Evolutionary conservation across 2,888 invertebrate species (phyloP).

Genomic region (Dynastes grantii): DNA sequence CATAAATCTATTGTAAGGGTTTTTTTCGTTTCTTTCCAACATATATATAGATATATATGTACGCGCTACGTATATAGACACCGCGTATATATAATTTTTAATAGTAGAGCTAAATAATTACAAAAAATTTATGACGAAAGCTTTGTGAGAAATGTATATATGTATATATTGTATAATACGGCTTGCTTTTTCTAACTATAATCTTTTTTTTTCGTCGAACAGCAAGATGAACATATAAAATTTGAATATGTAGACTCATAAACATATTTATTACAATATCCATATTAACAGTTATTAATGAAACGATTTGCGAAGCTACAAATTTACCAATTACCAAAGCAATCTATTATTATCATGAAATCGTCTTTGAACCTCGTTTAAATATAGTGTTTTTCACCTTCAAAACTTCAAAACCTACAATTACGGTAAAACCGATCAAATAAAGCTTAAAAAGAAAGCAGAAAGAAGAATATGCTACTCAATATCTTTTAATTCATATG

Average conservation of each 20-base stretch:
- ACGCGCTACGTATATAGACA: too few relatives aligned
- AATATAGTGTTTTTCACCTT: too few relatives aligned
- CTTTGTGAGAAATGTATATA: conserved; percentile 13
- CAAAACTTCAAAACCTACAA: too few relatives aligned
- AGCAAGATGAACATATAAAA: background rate
- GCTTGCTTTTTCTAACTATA: background rate
- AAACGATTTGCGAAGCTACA: conserved; percentile 2
- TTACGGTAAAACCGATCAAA: too few relatives aligned
- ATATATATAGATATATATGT: background rate
- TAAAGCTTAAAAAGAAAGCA: too few relatives aligned
- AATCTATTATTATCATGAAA: background rate
- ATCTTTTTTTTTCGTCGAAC: background rate
- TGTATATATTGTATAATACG: conserved; percentile 3
- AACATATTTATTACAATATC: background rate
- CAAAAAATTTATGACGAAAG: conserved; percentile 39
- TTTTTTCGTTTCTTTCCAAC: conserved; percentile 61
- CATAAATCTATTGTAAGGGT: conserved; percentile 69
- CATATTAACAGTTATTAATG: background rate
- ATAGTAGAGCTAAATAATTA: conserved; percentile 46
- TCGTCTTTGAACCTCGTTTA: too few relatives aligned
- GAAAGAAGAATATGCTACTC: too few relatives aligned
- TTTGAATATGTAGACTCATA: background rate
- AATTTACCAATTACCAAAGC: conserved; percentile 9
- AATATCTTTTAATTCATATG: too few relatives aligned
- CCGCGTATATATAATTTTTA: conserved; percentile 28